These are phyloP conservation scores for Piliocolobus tephrosceles DNA, from an alignment of 2,113 vertebrate species.

Conservation along the genomic window DNA sequence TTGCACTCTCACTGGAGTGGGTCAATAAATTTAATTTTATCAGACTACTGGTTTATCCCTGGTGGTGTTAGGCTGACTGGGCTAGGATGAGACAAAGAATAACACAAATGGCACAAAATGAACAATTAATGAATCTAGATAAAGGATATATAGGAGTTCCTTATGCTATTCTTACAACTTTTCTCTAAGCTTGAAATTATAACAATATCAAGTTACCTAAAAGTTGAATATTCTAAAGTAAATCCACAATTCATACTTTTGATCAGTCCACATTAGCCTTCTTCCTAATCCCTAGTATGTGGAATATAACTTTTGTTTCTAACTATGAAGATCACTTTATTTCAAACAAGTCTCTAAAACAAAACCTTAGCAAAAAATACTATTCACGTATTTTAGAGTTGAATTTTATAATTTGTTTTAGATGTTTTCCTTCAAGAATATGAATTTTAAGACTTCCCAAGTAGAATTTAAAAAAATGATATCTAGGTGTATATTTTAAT, in stretches of 20 bases:
- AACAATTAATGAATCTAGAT: neutral
- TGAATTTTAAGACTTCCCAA: neutral
- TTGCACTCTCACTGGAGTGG: neutral
- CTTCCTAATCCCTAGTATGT: neutral
- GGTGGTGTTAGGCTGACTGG: neutral
- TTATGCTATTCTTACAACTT: neutral
- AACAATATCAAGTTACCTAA: neutral
- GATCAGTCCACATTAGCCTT: neutral
- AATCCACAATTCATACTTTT: neutral
- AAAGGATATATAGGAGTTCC: neutral
- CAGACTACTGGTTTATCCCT: neutral
- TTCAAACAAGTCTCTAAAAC: constrained; percentile 6
- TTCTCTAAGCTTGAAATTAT: constrained; percentile 24
- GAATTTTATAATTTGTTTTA: constrained; percentile 15
- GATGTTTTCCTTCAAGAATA: neutral
- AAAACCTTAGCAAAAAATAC: neutral
- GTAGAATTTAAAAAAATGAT: neutral
- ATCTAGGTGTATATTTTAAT: neutral
- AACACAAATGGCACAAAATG: constrained; percentile 2
- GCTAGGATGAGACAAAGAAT: neutral
- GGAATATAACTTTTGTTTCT: neutral
- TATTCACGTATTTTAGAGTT: neutral
- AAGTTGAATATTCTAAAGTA: neutral
- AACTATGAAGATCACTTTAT: neutral
- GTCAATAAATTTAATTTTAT: neutral